Evolutionary conservation across 64 coral and sea anemone species (phyloP).

Genomic region (Actinia equina): DNA sequence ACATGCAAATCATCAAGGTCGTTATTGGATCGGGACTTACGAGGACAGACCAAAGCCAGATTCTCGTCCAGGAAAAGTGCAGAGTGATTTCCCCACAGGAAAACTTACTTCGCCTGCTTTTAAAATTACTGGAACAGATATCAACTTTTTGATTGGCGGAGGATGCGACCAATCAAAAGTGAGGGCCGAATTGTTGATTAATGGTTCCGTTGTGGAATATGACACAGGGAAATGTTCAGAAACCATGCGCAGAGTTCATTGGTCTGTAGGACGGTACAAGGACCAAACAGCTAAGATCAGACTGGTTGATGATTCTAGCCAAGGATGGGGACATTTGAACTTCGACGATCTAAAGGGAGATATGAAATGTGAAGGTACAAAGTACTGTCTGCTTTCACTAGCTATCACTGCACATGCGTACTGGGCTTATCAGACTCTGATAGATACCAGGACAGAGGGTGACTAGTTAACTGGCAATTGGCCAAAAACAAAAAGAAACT

Average conservation of each 20-base stretch:
- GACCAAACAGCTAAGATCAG: not conserved
- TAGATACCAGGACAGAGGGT: too few species aligned
- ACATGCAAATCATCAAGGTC: constrained; percentile 4
- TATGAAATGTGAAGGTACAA: not conserved
- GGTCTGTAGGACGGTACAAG: constrained; percentile 25
- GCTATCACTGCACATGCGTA: too few species aligned
- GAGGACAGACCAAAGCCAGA: constrained; percentile 48
- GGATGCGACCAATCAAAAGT: constrained; percentile 24
- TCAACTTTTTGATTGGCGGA: constrained; percentile 46
- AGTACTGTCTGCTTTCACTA: too few species aligned
- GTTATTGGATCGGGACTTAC: constrained; percentile 39
- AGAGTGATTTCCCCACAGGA: not conserved
- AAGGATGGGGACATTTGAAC: constrained; percentile 37
- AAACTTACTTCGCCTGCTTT: constrained; percentile 37
- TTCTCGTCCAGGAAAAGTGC: constrained; percentile 2
- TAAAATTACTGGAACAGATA: constrained; percentile 8
- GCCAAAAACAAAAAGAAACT: too few species aligned
- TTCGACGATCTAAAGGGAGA: constrained; percentile 41
- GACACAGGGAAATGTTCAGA: constrained; percentile 17
- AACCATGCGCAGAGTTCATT: constrained; percentile 27
- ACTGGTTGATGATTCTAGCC: constrained; percentile 26
- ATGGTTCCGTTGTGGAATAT: not conserved
- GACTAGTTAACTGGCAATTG: too few species aligned
- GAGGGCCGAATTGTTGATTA: constrained; percentile 30
- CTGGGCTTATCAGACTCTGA: too few species aligned